A percentile compares a stretch with the other conserved stretches of the same genome.
phyloP scores from a whole-genome alignment of 2,888 invertebrate genomes.

The Tetanocera ferruginea region DNA sequence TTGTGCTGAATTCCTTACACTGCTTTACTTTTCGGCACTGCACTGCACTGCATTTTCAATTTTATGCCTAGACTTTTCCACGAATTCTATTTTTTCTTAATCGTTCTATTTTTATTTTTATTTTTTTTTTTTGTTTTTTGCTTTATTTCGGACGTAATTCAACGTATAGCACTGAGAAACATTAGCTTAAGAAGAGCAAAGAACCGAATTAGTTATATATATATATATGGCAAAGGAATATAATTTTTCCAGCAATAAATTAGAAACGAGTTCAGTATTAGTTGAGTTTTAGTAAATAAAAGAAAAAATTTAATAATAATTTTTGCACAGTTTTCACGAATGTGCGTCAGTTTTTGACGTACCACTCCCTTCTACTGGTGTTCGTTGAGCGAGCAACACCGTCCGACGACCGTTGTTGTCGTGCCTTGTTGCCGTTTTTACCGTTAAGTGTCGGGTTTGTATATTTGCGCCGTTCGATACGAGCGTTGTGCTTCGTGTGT shows the following conservation, averaged over 20 bases:
- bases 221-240: too few relatives aligned
- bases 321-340: slow-evolving; percentile 63
- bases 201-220: too few relatives aligned
- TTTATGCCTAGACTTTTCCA: neutral
- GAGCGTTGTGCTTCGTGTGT: neutral
- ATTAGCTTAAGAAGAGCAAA: neutral
- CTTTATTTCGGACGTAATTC: neutral
- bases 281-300: slow-evolving; percentile 38
- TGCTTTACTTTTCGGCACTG: neutral
- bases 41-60: slow-evolving; percentile 3
- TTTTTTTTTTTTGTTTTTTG: too few relatives aligned
- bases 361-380: slow-evolving; percentile 71
- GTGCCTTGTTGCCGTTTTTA: slow-evolving; percentile 46
- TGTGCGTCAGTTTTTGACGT: slow-evolving; percentile 71
- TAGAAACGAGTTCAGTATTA: neutral
- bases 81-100: neutral
- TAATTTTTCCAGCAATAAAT: slow-evolving; percentile 8
- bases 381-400: slow-evolving; percentile 50
- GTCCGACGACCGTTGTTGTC: slow-evolving; percentile 49
- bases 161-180: neutral
- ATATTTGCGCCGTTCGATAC: slow-evolving; percentile 42
- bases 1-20: neutral
- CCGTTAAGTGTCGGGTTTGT: slow-evolving; percentile 17
- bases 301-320: slow-evolving; percentile 46
- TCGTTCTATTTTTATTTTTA: too few relatives aligned